Evolutionary conservation across 2,888 invertebrate genomes (phyloP), one percentile per base, ranked within the genome.

Genomic region (Sarcophaga subvicina): DNA sequence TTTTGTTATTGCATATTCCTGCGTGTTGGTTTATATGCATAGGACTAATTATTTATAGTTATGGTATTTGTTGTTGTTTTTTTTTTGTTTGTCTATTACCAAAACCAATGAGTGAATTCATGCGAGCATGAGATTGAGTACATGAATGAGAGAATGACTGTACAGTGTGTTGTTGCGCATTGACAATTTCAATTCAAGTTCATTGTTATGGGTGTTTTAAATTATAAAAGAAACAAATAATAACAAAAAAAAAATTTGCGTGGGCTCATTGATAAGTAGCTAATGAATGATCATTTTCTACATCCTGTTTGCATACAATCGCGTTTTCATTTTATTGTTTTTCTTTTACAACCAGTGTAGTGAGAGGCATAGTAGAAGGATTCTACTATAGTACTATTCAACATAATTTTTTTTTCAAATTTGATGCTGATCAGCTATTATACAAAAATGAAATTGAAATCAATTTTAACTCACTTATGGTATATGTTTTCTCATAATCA

Each of bases 141-240:
- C 37, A 25, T 49, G 54, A 6, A 25, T 49, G 70, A 20, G 4
- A 54, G 70, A 14, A 69, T 54, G 72, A 22, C 10, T 73, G 60
- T 14, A 71, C 12, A 63, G 49, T 81, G 54, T 49, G 62, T 63
- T 5, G 70, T 49, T 71, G 73, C 64, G 20, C 64, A 82, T 71
- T 71, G 82, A 71, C 82, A 86, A 80, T 86, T 82, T 59, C 59
- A 75, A 76, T 79, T 71, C 86, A 86, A 86, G 86, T 86, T 86
- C 82, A 86, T 86, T 85, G 75, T 79, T 83, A 76, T 83, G 27
- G 59, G 37, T 37, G 37, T 37, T 37, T 37, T 37, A 37, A 37
- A 37, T 27, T 37, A 25, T 37, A 22, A 10, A 14, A 25, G 20
- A 11, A 11, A 25, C 22, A 20, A n/a, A 63, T 8, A 25, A 22